Evolutionary conservation across 2,113 vertebrate species (phyloP), one percentile per base, ranked within the genome.

Genomic region (Spilogale gracilis): DNA sequence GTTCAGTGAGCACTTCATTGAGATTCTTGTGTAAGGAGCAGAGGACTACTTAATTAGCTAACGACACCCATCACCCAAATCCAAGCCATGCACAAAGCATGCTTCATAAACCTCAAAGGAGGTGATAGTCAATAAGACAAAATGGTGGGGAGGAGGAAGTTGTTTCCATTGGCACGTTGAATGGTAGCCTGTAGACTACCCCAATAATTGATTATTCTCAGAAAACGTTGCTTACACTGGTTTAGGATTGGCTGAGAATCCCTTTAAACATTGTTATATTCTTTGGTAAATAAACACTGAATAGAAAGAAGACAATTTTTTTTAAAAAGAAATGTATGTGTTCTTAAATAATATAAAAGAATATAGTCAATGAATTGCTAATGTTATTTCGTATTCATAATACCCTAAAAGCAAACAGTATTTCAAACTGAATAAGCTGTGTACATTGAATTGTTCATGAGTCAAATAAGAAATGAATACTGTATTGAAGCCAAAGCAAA

Each of bases 401-500:
- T 95, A 58, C 13, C 50, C 73, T 78, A 94, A 96, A 84, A 91
- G 50, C 79, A 97, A 96, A 92, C 25, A 95, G 90, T 92, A 92
- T 73, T 48, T 60, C 20, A 78, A 73, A 93, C 21, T 52, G 60
- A 93, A 56, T 89, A 94, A 96, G 50, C 76, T 85, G 56, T n/a
- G 9, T 80, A 89, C 23, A 48, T 23, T 95, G 76, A 95, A 83
- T 89, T 96, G 65, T 86, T 97, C 78, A 71, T 86, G 85, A 95
- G 63, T 94, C 81, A 95, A 84, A 89, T 71, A 87, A 93, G 32
- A 98, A 95, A 94, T 95, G 45, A 98, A 97, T 93, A 69, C 76
- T 61, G 45, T 89, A 92, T 95, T 98, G 94, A 97, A 98, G 96
- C 48, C 52, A 96, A 97, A 97, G 58, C 17, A 97, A 96, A 97